Percentiles rank a stretch among this genome's conserved stretches.
Evolutionary conservation across 1,140 invertebrate genomes (phyloP).

Genomic region (Drosophila pectinifera): DNA sequence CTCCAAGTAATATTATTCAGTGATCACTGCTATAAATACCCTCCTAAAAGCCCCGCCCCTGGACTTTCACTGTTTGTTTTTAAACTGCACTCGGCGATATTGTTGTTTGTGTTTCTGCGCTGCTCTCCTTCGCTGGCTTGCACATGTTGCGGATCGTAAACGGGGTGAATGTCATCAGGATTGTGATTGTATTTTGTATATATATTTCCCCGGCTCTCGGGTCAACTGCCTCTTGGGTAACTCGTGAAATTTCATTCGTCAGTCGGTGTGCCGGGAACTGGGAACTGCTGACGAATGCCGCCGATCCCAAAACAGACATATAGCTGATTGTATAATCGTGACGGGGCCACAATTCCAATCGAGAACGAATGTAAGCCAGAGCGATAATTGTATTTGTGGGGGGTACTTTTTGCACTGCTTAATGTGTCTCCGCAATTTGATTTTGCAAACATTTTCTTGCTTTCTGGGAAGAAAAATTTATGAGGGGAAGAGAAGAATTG

Average conservation of each 20-base stretch:
- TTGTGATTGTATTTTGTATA: conserved; percentile 56
- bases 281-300: conserved; percentile 73
- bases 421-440: conserved; percentile 22
- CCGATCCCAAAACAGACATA: conserved; percentile 42
- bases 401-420: conserved; percentile 24
- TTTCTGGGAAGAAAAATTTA: conserved; percentile 22
- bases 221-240: conserved; percentile 75
- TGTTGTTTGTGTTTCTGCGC: conserved; percentile 25
- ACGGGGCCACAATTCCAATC: conserved; percentile 36
- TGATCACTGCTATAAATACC: not conserved
- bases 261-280: conserved; percentile 30
- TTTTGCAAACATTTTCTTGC: conserved; percentile 21
- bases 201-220: conserved; percentile 45
- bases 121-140: conserved; percentile 41
- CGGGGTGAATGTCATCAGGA: conserved; percentile 84
- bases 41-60: not conserved
- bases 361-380: conserved; percentile 53
- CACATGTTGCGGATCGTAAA: conserved; percentile 66
- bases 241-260: conserved; percentile 61
- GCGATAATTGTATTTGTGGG: conserved; percentile 28
- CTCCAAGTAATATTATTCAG: not conserved
- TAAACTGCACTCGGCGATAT: conserved; percentile 27
- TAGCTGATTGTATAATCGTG: conserved; percentile 74
- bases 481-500: not conserved
- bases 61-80: conserved; percentile 29